Base-by-base conservation (phyloP, 1,140 invertebrate species). In the Hylaeus anthracinus region DNA sequence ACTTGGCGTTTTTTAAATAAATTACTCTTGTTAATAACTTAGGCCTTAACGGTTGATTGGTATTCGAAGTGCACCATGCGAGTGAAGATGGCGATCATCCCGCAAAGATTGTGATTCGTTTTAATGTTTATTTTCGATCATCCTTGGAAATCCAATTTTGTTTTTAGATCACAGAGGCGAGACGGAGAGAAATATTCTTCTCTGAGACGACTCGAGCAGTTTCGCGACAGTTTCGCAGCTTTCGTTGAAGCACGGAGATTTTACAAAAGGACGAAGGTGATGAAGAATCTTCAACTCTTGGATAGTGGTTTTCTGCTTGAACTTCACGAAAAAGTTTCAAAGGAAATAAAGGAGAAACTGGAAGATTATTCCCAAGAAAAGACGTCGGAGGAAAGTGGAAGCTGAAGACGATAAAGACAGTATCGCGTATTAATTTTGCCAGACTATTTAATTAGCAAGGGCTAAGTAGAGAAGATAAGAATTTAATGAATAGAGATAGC, bases 401-500 rank as follows among this genome's bases (percentile, higher is more conserved):
- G n/a, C 10, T 39, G 39, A 55, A 41, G 69, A 15, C 9, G 75
- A 63, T 51, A 72, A 55, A 63, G 67, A 70, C 55, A 37, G 51
- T 72, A 72, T 72, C 69, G 60, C 48, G 76, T 72, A 65, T 72
- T 79, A 79, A 79, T 79, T 72, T 61, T 53, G 69, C 45, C 48
- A 9, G 60, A 72, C 76, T 79, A 79, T 79, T 72, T 79, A 79
- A 79, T 79, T 79, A 79, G 69, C 76, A 72, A 53, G 60, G 51
- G 15, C 69, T 79, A 79, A 79, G 69, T 79, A 64, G 48, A 26
- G 14, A 43, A 79, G 76, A 79, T 79, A 79, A 72, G 60, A 72
- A 60, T 79, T 79, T 79, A 79, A 79, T 79, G 76, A 79, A 72
- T 79, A 72, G 69, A 79, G 69, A 79, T 72, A 72, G 76, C 37